Evolutionary conservation across 2,113 vertebrate genomes (phyloP).

Genomic region (Caracal caracal): DNA sequence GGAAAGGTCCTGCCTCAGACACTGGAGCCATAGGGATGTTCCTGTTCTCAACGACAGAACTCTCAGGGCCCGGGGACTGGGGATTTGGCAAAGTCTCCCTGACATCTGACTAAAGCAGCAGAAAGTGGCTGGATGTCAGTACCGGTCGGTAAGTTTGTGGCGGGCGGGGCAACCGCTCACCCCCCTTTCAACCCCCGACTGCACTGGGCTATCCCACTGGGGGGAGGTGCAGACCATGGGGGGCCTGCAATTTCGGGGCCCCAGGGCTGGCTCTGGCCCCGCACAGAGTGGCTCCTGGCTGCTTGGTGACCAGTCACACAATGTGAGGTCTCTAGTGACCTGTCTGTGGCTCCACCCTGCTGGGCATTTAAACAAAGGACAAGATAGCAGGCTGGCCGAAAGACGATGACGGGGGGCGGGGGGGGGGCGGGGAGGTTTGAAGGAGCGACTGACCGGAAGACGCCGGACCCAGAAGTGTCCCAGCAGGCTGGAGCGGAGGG

Average conservation of each 20-base stretch:
- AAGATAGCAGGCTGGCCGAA: background rate
- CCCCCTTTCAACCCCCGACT: background rate
- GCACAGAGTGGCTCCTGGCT: background rate
- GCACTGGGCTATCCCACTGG: background rate
- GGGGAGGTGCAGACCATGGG: fast-evolving
- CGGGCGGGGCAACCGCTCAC: background rate
- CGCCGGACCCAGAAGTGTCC: background rate
- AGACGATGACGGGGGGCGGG: no score
- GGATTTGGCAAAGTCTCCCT: background rate
- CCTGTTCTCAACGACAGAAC: background rate
- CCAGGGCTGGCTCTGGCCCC: background rate
- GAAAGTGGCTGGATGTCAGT: background rate
- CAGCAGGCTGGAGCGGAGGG: background rate
- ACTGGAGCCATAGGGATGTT: background rate
- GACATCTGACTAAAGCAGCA: background rate
- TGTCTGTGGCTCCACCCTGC: fast-evolving
- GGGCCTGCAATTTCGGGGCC: background rate
- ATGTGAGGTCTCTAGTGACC: background rate
- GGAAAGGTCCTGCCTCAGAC: background rate
- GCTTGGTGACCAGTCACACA: background rate
- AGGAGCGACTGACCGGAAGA: fast-evolving
- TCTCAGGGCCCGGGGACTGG: background rate
- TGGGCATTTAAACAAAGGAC: background rate
- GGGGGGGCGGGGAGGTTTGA: background rate
- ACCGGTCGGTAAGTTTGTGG: background rate